A percentile compares a stretch with the other conserved stretches of the same genome.
phyloP scores from a whole-genome alignment of 2,888 invertebrate genomes.

The Andrena chrysosceles region DNA sequence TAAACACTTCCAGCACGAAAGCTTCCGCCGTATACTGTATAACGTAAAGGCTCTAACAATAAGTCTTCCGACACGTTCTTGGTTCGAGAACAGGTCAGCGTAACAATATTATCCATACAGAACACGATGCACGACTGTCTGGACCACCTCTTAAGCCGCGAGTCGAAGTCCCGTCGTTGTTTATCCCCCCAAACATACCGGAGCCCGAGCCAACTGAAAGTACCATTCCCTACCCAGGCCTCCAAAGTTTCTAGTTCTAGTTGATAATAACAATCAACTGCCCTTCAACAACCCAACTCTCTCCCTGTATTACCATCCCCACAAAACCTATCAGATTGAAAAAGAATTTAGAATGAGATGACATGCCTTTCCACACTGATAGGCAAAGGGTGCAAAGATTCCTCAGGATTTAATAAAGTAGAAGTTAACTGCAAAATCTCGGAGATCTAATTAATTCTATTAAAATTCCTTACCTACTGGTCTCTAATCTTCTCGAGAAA shows the following conservation, averaged over 20 bases:
- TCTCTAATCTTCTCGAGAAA: not conserved
- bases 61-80: not conserved
- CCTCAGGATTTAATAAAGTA: not conserved
- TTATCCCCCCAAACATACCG: not conserved
- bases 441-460: not conserved
- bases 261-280: not conserved
- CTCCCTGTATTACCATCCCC: not conserved
- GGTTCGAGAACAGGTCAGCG: constrained; percentile 2
- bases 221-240: not conserved
- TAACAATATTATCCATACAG: constrained; percentile 36
- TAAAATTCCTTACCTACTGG: not conserved
- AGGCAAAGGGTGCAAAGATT: not conserved
- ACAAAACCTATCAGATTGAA: not conserved
- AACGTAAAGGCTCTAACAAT: not conserved
- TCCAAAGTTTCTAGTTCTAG: not conserved
- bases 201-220: not conserved
- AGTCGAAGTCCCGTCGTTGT: constrained; percentile 2
- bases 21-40: constrained; percentile 1
- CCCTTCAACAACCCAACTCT: not conserved
- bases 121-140: constrained; percentile 28
- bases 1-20: not conserved
- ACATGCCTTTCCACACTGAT: not conserved
- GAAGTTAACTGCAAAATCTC: not conserved
- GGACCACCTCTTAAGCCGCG: constrained; percentile 4
- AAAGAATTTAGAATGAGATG: not conserved